Evolutionary conservation across 92 coral and sea anemone genomes (phyloP).

Genomic region (Umimayanthus chanpuru): DNA sequence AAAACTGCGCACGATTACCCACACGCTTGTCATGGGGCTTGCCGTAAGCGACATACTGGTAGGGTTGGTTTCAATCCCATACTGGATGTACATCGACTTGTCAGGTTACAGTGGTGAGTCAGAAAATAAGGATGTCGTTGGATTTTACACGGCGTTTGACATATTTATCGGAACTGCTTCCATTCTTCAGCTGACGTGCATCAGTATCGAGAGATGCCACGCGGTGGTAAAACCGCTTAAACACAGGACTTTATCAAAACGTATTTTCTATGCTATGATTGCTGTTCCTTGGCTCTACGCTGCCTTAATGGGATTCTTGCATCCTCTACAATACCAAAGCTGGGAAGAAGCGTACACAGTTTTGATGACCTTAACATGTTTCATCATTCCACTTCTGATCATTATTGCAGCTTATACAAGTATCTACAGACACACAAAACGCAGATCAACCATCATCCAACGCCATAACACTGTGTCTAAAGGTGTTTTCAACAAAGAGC

Average conservation of each 20-base stretch:
- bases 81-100: slow-evolving; percentile 74
- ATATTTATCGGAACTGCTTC: slow-evolving; percentile 88
- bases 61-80: slow-evolving; percentile 83
- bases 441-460: slow-evolving; percentile 37
- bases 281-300: slow-evolving; percentile 79
- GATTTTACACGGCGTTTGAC: slow-evolving; percentile 78
- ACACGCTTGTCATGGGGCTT: slow-evolving; percentile 73
- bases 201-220: slow-evolving; percentile 86
- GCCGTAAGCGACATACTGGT: slow-evolving; percentile 81
- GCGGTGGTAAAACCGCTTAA: slow-evolving; percentile 84
- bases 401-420: slow-evolving; percentile 71
- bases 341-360: slow-evolving; percentile 78
- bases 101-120: slow-evolving; percentile 47
- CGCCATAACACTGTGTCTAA: slow-evolving; percentile 47
- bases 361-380: slow-evolving; percentile 71
- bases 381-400: slow-evolving; percentile 69
- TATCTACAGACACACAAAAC: slow-evolving; percentile 58
- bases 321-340: slow-evolving; percentile 69
- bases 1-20: slow-evolving; percentile 78
- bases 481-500: slow-evolving; percentile 64
- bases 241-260: slow-evolving; percentile 72
- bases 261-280: slow-evolving; percentile 68
- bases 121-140: slow-evolving; percentile 37
- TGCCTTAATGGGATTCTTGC: slow-evolving; percentile 65
- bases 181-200: slow-evolving; percentile 83